Conservation (phyloP, 2,113 vertebrate species). For the Casuarius casuarius region DNA sequence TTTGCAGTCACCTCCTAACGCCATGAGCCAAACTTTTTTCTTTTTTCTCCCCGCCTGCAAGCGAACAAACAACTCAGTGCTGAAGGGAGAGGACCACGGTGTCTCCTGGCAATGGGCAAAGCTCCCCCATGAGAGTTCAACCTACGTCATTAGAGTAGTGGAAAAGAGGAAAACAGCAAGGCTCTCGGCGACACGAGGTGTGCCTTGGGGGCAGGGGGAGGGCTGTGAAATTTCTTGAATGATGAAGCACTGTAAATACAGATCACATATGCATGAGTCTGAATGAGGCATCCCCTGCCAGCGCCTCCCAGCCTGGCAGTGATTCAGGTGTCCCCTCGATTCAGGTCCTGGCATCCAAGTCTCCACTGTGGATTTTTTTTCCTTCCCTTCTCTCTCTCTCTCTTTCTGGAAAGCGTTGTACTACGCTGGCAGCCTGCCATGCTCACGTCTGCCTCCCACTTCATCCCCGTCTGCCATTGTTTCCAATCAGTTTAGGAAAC, state of each 20-base stretch:
- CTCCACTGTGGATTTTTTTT: background rate
- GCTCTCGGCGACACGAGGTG: background rate
- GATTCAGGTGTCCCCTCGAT: constrained; percentile 8
- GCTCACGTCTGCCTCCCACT: constrained; percentile 69
- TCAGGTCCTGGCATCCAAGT: constrained; percentile 5
- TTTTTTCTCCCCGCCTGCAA: background rate
- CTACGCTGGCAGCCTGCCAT: constrained; percentile 57
- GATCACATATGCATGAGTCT: background rate
- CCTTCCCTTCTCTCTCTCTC: background rate
- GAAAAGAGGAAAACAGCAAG: constrained; percentile 57
- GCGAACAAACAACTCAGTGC: constrained; percentile 59
- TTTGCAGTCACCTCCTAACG: accelerated
- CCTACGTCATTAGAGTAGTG: constrained; percentile 30
- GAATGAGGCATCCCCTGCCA: constrained; percentile 8
- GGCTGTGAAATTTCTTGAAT: background rate
- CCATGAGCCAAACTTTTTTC: background rate
- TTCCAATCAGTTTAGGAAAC: constrained; percentile 82
- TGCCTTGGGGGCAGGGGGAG: background rate
- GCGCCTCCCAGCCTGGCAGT: background rate
- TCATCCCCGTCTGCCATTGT: constrained; percentile 79
- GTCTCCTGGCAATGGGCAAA: background rate
- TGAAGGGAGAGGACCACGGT: background rate
- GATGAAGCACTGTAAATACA: background rate
- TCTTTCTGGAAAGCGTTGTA: background rate
- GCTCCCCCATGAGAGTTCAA: background rate